phyloP scores from a whole-genome alignment of 2,888 invertebrate genomes.

The Noctua janthina region DNA sequence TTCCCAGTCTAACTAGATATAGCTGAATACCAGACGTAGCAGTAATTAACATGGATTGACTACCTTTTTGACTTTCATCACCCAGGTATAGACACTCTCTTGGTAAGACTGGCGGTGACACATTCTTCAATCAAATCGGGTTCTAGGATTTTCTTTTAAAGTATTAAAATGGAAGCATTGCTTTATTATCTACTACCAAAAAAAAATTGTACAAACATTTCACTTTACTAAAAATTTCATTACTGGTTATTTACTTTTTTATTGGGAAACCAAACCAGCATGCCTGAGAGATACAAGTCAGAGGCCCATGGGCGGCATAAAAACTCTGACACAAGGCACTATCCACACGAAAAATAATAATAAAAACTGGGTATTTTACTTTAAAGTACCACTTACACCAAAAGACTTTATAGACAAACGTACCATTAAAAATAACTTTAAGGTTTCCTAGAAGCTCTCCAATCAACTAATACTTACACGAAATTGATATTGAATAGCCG shows the following conservation, averaged over 20 bases:
- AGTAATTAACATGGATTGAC: neutral
- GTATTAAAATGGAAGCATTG: neutral
- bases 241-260: too few species aligned
- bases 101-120: neutral
- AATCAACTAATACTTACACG: slow-evolving; percentile 29
- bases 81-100: neutral
- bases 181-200: neutral
- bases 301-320: too few species aligned
- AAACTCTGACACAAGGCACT: too few species aligned
- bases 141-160: neutral
- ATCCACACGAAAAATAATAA: too few species aligned
- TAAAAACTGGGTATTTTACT: neutral
- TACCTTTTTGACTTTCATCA: too few species aligned
- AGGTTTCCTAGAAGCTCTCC: neutral
- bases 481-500: slow-evolving; percentile 51
- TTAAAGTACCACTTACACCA: neutral
- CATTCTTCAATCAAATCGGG: neutral
- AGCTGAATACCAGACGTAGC: neutral
- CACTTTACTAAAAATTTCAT: neutral
- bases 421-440: neutral
- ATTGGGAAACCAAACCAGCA: too few species aligned
- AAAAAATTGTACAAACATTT: neutral
- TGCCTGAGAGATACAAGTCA: too few species aligned
- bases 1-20: too few species aligned
- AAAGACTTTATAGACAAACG: neutral